Conservation (phyloP, 2,888 invertebrate species). For the Stictocephala bisonia region DNA sequence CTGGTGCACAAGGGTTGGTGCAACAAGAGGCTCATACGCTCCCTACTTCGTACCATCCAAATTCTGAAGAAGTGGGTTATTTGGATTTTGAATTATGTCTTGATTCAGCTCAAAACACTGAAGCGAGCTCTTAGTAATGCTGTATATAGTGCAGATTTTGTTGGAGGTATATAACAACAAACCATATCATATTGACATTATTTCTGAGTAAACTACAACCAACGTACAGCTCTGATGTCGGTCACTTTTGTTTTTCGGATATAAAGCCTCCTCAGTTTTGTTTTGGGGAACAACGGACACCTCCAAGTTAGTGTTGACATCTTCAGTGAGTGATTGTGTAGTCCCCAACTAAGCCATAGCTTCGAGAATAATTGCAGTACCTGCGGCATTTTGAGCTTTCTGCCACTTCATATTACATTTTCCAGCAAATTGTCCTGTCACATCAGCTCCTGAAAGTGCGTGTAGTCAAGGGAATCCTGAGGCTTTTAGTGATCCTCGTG, state of each 20-base stretch:
- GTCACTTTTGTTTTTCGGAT: slow-evolving; percentile 11
- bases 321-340: slow-evolving; percentile 12
- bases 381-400: neutral
- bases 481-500: slow-evolving; percentile 16
- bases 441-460: slow-evolving; percentile 29
- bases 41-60: slow-evolving; percentile 26
- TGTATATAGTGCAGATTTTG: slow-evolving; percentile 5
- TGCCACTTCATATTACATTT: slow-evolving; percentile 6
- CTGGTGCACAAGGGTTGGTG: slow-evolving; percentile 3
- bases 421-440: slow-evolving; percentile 11
- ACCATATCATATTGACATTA: slow-evolving; percentile 10
- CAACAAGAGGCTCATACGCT: neutral
- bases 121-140: slow-evolving; percentile 3
- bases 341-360: neutral
- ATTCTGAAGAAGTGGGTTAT: neutral
- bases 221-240: slow-evolving; percentile 11
- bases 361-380: neutral
- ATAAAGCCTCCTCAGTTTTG: too few relatives aligned
- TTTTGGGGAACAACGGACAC: neutral
- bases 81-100: slow-evolving; percentile 1
- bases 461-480: slow-evolving; percentile 17
- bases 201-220: slow-evolving; percentile 12
- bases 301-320: slow-evolving; percentile 18
- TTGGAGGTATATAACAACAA: slow-evolving; percentile 11
- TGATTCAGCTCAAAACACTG: slow-evolving; percentile 9